Evolutionary conservation across 2,888 invertebrate genomes (phyloP), one percentile per base, ranked within the genome.

Genomic region (Macaria liturata): DNA sequence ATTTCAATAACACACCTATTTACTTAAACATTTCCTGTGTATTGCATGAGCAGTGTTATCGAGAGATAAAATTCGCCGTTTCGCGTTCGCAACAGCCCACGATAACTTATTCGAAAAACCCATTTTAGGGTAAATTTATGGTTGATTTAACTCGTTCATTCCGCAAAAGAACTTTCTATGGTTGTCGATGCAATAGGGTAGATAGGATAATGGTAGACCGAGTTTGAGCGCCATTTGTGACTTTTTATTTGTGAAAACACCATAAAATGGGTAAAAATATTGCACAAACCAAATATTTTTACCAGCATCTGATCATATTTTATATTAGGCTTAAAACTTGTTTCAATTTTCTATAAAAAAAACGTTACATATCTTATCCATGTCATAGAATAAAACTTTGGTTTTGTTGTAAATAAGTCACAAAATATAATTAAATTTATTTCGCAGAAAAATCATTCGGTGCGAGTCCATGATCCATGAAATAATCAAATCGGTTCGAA

Each of bases 141-240:
- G 85, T 77, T 80, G 82, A 86, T 81, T 86, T 84, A 84, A 86
- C 86, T 83, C 84, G 81, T 84, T 85, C 83, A 77, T 81, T 77
- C 75, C 65, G 75, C 68, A 73, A 80, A 78, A 78, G 78, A 80
- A 80, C 74, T 80, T 80, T 76, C 71, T 69, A 76, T 79, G 71
- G 70, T 73, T 72, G 61, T 65, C 71, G 76, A 77, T 76, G 71
- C 72, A 73, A 78, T 76, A 72, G 70, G 66, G 65, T 61, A 71
- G 79, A 76, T 78, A 78, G 65, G 72, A 60, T 71, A 74, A 75
- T 71, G 69, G 67, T 67, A 57, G 44, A 57, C 65, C 62, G 69
- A 67, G 69, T 70, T 49, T 62, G 68, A 75, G 63, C 56, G 58
- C 61, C 65, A 59, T 59, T 62, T 64, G 61, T 57, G 64, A 51